Evolutionary conservation across 2,888 invertebrate genomes (phyloP), one percentile per base, ranked within the genome.

Genomic region (Dasypogon diadema): DNA sequence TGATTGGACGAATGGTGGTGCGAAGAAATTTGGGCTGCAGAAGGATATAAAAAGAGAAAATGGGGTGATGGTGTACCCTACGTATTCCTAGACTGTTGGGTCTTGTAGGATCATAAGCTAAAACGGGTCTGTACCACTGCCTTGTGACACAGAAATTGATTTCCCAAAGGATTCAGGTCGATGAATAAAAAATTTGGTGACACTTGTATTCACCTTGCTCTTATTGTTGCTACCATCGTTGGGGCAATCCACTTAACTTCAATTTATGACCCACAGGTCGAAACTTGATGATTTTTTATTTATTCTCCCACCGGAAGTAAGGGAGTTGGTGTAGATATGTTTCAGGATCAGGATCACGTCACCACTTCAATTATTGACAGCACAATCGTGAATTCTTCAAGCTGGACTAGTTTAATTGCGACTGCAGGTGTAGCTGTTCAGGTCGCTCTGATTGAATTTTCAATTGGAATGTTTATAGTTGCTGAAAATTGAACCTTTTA

Each of bases 171-270:
- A 76, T 75, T 76, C 51, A 24, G 74, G 22, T 72, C 75, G 75
- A 77, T 77, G 72, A 77, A 77, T 76, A 77, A 77, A 77, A 77
- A 77, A 77, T 76, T 75, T 46, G 58, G 73, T 73, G 75, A 77
- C 76, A 75, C 72, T 76, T 77, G 60, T 58, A 58, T 46, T 74
- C 46, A 46, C 48, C 56, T 56, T 70, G 46, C 58, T 30, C 48
- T 74, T 58, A 74, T 73, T 73, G 58, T 48, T 58, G 54, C 51
- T 12, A 51, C 68, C 30, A 68, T 68, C 68, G 48, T 26, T 46
- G 68, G 68, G 48, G 51, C 30, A 34, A 70, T 70, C 70, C 34
- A 70, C 54, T 70, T 70, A 70, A 54, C 51, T 70, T 54, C 70
- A 70, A 73, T 73, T 73, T 73, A 73, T 73, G 73, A 22, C 42